Evolutionary conservation across 2,113 vertebrate genomes (phyloP).

Genomic region (Pipra filicauda): DNA sequence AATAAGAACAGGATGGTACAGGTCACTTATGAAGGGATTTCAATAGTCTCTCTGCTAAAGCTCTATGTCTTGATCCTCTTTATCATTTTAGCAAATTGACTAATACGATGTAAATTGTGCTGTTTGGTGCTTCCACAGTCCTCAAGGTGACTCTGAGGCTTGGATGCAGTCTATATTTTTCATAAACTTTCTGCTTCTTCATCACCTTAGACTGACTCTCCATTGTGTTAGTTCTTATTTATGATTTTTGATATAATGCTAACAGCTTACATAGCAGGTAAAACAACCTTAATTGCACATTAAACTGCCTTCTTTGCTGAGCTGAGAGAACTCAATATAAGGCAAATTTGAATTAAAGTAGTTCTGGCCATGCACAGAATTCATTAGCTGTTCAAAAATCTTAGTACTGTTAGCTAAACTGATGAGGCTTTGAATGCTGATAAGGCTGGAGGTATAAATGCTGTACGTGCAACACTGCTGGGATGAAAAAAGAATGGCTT

Average conservation of each 20-base stretch:
- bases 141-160: not conserved
- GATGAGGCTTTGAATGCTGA: not conserved
- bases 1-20: conserved; percentile 2
- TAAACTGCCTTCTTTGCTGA: not conserved
- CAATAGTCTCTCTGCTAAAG: not conserved
- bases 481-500: not conserved
- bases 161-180: not conserved
- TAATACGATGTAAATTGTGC: not conserved
- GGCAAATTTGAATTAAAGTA: not conserved
- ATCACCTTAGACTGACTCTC: not conserved
- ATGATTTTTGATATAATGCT: not conserved
- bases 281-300: not conserved
- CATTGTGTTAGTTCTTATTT: not conserved
- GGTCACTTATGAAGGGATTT: conserved; percentile 4
- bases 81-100: not conserved
- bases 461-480: not conserved
- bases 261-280: not conserved
- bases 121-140: not conserved
- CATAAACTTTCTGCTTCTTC: not conserved
- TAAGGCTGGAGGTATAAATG: not conserved
- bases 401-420: not conserved
- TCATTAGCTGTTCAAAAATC: conserved; percentile 23
- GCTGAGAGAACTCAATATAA: not conserved
- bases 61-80: not conserved
- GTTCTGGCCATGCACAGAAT: not conserved